Evolutionary conservation across 2,113 vertebrate species (phyloP).

Genomic region (Pluvianellus socialis): DNA sequence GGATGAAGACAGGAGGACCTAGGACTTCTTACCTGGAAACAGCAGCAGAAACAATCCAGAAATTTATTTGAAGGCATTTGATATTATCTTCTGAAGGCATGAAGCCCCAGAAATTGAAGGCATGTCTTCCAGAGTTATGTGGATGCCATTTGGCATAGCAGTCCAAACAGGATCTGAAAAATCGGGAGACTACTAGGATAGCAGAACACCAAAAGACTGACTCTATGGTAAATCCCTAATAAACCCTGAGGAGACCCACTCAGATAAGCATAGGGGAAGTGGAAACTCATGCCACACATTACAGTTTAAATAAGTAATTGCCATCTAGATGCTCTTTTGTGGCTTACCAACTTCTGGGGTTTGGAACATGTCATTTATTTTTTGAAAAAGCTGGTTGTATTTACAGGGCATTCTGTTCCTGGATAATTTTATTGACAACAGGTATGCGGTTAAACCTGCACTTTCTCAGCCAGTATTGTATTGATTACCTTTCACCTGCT

Average conservation of each 20-base stretch:
- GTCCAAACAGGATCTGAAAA: background rate
- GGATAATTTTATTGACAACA: background rate
- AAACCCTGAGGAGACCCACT: background rate
- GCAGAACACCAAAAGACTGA: background rate
- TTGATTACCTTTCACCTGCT: slow-evolving; percentile 2
- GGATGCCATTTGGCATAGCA: background rate
- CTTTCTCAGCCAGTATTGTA: background rate
- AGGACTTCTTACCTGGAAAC: background rate
- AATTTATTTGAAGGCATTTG: background rate
- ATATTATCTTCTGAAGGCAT: background rate
- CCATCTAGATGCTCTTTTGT: background rate
- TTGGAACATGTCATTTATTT: background rate
- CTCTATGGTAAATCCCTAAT: background rate
- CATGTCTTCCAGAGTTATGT: background rate
- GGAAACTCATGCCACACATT: background rate
- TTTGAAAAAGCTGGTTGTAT: background rate
- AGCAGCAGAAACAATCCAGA: background rate
- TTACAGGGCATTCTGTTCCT: background rate
- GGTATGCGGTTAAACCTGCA: background rate
- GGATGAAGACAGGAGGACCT: background rate
- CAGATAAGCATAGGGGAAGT: background rate
- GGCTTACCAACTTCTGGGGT: background rate
- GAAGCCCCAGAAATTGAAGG: background rate
- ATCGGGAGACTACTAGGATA: background rate
- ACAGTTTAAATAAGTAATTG: background rate